Conservation (phyloP, 35 echinoderm and acorn worm species). For the Strongylocentrotus purpuratus region DNA sequence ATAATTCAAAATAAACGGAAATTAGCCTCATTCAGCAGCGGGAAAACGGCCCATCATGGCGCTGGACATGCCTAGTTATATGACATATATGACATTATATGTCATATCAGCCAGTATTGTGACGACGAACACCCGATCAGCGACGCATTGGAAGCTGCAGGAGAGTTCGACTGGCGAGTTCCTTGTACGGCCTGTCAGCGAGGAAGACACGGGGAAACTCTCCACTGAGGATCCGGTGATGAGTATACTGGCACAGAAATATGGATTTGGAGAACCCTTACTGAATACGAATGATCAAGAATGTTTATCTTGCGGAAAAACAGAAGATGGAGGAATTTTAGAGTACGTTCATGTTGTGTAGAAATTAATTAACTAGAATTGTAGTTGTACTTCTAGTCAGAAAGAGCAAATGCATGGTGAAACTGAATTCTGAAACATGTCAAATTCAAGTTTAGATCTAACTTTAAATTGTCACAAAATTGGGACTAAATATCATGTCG, state of each 20-base stretch:
- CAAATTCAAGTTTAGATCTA: no score
- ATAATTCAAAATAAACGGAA: background rate
- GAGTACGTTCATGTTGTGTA: background rate
- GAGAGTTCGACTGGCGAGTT: conserved; percentile 69
- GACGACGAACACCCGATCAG: conserved; percentile 69
- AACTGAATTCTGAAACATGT: no score
- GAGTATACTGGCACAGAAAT: conserved; percentile 83
- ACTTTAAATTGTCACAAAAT: no score
- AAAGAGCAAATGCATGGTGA: background rate
- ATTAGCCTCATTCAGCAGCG: background rate
- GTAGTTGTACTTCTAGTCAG: background rate
- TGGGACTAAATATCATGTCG: no score
- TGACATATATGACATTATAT: conserved; percentile 82
- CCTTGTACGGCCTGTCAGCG: conserved; percentile 66
- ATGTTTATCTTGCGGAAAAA: conserved; percentile 73
- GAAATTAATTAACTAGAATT: background rate
- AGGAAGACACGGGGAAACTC: conserved; percentile 79
- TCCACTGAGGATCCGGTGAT: conserved; percentile 87
- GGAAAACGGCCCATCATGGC: conserved; percentile 39
- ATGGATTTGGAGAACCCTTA: conserved; percentile 64
- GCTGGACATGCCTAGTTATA: conserved; percentile 64
- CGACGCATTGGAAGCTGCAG: conserved; percentile 95
- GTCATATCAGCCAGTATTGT: conserved; percentile 72
- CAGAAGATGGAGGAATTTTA: conserved; percentile 6
- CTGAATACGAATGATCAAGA: conserved; percentile 50